Percentiles rank a stretch among this genome's conserved stretches.
Conservation (phyloP, 1,140 invertebrate genomes). For the Pantala flavescens region DNA sequence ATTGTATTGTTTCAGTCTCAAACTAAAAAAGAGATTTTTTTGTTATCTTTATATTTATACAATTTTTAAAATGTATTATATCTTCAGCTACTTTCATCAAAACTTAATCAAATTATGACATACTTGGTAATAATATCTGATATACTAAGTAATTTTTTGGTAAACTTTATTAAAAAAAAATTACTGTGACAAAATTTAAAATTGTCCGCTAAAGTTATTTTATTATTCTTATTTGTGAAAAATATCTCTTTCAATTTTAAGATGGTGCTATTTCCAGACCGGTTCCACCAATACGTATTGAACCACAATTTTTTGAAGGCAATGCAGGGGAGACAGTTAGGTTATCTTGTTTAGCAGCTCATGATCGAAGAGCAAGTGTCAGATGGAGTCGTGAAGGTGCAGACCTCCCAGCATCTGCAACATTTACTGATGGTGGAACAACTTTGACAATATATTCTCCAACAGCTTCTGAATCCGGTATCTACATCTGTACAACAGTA, state of each 20-base stretch:
- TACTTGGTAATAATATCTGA: too few species aligned
- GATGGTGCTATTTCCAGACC: constrained; percentile 19
- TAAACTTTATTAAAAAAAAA: too few species aligned
- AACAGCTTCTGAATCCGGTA: constrained; percentile 55
- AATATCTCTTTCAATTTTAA: constrained; percentile 13
- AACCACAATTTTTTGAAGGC: constrained; percentile 45
- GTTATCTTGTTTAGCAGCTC: constrained; percentile 35
- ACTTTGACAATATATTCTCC: constrained; percentile 59
- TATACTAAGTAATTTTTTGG: too few species aligned
- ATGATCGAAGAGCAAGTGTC: constrained; percentile 20
- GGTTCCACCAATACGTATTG: constrained; percentile 36
- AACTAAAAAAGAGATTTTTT: too few species aligned
- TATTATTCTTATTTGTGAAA: neutral
- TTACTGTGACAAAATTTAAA: too few species aligned
- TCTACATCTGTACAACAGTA: constrained; percentile 67
- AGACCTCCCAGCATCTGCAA: constrained; percentile 42
- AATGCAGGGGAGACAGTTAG: constrained; percentile 42
- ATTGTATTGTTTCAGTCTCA: too few species aligned
- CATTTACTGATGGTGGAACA: constrained; percentile 43
- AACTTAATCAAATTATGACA: too few species aligned
- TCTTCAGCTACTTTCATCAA: too few species aligned
- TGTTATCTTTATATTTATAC: too few species aligned
- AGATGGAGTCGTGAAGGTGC: constrained; percentile 24
- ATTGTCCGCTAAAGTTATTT: neutral
- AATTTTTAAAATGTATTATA: too few species aligned